phyloP scores from a whole-genome alignment of 2,888 invertebrate species.

The Isoperla grammatica region DNA sequence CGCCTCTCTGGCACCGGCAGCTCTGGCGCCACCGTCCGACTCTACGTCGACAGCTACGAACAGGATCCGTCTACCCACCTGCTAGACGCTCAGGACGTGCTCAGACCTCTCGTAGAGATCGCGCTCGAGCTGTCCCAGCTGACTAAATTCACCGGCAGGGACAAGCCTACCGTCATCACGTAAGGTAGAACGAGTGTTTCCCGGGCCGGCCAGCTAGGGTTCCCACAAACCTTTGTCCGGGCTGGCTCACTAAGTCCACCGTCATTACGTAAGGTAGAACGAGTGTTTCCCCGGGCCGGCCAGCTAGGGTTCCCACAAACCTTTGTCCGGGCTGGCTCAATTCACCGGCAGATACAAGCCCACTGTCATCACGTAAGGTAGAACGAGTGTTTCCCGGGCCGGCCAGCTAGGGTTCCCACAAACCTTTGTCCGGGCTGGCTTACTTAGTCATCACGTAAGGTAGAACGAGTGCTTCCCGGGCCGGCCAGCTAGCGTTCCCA shows the following conservation, averaged over 20 bases:
- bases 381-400: no score
- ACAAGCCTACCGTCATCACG: slow-evolving; percentile 94
- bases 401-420: no score
- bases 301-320: no score
- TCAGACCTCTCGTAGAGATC: slow-evolving; percentile 83
- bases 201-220: no score
- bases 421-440: no score
- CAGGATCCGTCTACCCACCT: slow-evolving; percentile 50
- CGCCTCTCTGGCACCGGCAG: slow-evolving; percentile 97
- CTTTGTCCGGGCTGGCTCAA: slow-evolving; percentile 72
- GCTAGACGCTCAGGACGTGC: slow-evolving; percentile 59
- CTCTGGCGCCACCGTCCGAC: slow-evolving; percentile 92
- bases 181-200: slow-evolving; percentile 47
- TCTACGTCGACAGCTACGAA: slow-evolving; percentile 95
- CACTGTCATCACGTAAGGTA: slow-evolving; percentile 91
- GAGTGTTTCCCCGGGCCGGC: neutral
- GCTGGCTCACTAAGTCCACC: no score
- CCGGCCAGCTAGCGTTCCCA: no score
- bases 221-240: no score
- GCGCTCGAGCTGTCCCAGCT: slow-evolving; percentile 81
- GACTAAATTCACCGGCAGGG: slow-evolving; percentile 77
- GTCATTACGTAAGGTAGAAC: slow-evolving; percentile 76
- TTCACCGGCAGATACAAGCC: slow-evolving; percentile 87
- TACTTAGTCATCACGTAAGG: no score
- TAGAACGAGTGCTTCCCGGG: no score